Base-by-base conservation (phyloP, 2,888 invertebrate genomes). In the Agrochola litura region DNA sequence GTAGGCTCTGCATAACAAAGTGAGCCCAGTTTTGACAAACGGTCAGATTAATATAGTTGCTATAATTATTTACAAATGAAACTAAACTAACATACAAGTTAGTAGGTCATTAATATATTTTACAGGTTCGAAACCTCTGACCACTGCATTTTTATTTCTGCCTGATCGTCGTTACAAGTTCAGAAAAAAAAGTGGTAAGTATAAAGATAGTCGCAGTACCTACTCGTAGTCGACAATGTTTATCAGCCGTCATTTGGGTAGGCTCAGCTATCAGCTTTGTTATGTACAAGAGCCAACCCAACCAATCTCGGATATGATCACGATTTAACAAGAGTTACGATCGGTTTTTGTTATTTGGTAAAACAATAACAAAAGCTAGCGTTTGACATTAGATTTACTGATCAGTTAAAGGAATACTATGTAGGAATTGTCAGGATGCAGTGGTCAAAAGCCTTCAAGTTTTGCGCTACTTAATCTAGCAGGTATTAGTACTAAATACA, bases 401-500 rank as follows among this genome's bases (percentile, higher is more conserved):
- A 14, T 58, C 25, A 43, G 1, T 10, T 52, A 19, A 41, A 69
- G 6, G 49, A n/a, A n/a, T n/a, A n/a, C n/a, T n/a, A n/a, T n/a
- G n/a, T n/a, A n/a, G n/a, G n/a, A 52, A 52, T 52, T 9, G 54
- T 19, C 1, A 49, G 60, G 61, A 79, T 79, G 65, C 76, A 80
- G 25, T 82, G 72, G 37, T 61, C 72, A 70, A 25, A 66, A 69
- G 43, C 3, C 16, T n/a, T 25, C 0, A 49, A 12, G 49, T 22
- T 46, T 8, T 43, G 66, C 43, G 22, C 86, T 86, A 82, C 61
- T 61, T 67, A 66, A 37, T 73, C 75, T 73, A 76, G 77, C 74
- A 60, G 77, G 52, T 76, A 74, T 81, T 84, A 69, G 25, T 66
- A 63, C 72, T 82, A 81, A 76, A 75, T 85, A 75, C 66, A 43